A percentile compares a stretch with the other conserved stretches of the same genome.
phyloP scores from a whole-genome alignment of 2,888 invertebrate genomes.

The Drosophila recens region DNA sequence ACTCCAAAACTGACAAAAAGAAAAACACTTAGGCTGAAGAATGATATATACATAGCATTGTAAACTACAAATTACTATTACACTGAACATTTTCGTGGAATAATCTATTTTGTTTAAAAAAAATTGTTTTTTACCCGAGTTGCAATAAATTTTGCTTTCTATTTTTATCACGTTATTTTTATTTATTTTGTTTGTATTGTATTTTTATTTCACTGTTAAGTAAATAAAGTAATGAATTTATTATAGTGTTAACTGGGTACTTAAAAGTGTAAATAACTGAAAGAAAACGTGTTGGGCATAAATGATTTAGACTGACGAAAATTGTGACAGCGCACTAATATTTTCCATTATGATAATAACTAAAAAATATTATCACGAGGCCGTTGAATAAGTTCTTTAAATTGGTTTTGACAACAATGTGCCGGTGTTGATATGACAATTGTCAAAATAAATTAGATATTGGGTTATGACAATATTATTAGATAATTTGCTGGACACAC shows the following conservation, averaged over 20 bases:
- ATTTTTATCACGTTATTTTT: background rate
- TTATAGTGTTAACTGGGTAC: background rate
- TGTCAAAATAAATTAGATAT: background rate
- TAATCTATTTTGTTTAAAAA: background rate
- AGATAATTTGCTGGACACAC: background rate
- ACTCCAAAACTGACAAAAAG: background rate
- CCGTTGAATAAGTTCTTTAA: background rate
- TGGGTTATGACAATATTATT: background rate
- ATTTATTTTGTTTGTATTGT: background rate
- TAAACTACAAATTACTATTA: background rate
- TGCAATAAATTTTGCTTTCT: background rate
- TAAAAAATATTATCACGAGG: conserved; percentile 1
- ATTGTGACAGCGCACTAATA: conserved; percentile 7
- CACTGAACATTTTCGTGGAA: background rate
- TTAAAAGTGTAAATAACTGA: conserved; percentile 6
- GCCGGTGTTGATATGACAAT: background rate
- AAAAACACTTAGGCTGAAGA: background rate
- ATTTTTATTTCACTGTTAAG: background rate
- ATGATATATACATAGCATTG: background rate
- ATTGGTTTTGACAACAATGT: background rate
- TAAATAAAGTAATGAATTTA: conserved; percentile 15
- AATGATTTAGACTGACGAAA: conserved; percentile 3
- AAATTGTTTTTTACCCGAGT: background rate
- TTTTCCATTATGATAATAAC: conserved; percentile 16
- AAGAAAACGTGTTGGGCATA: conserved; percentile 20